These are phyloP conservation scores for Brachyistius frenatus DNA, from an alignment of 2,113 vertebrate genomes.

Conservation along the genomic window DNA sequence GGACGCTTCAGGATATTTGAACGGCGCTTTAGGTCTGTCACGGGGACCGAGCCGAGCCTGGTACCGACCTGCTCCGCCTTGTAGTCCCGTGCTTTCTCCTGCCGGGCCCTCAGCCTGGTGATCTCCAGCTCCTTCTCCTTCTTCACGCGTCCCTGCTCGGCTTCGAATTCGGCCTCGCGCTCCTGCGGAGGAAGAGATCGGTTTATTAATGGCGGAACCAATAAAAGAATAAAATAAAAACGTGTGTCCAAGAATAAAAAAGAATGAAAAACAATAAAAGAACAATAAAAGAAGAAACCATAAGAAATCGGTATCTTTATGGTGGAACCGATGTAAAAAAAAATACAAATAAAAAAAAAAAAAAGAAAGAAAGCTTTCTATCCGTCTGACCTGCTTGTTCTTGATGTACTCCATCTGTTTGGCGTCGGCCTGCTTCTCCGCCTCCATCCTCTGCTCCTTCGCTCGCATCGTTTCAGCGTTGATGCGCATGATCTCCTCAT, in stretches of 20 bases:
- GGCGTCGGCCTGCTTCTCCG: conserved; percentile 86
- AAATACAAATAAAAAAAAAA: neutral
- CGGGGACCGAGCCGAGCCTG: too few species aligned
- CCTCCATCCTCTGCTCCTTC: conserved; percentile 82
- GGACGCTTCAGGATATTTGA: neutral
- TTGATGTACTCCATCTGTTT: conserved; percentile 85
- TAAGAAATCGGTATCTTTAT: too few species aligned
- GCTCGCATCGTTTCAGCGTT: conserved; percentile 83
- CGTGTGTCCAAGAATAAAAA: too few species aligned
- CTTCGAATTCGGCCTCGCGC: conserved; percentile 87
- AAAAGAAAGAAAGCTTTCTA: neutral
- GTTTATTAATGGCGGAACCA: neutral
- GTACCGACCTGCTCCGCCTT: conserved; percentile 88
- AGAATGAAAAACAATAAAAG: neutral
- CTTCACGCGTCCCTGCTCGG: conserved; percentile 86
- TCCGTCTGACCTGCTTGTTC: conserved; percentile 86
- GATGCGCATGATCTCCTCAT: conserved; percentile 85
- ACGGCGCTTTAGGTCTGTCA: too few species aligned
- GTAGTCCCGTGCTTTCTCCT: conserved; percentile 87
- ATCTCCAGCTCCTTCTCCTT: conserved; percentile 90
- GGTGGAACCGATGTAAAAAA: too few species aligned
- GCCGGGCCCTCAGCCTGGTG: conserved; percentile 84
- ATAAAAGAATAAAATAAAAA: too few species aligned
- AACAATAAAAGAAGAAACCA: too few species aligned
- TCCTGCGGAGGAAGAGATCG: conserved; percentile 76